Evolutionary conservation across 2,888 invertebrate species (phyloP), one percentile per base, ranked within the genome.

Genomic region (Heliconius charithonia): DNA sequence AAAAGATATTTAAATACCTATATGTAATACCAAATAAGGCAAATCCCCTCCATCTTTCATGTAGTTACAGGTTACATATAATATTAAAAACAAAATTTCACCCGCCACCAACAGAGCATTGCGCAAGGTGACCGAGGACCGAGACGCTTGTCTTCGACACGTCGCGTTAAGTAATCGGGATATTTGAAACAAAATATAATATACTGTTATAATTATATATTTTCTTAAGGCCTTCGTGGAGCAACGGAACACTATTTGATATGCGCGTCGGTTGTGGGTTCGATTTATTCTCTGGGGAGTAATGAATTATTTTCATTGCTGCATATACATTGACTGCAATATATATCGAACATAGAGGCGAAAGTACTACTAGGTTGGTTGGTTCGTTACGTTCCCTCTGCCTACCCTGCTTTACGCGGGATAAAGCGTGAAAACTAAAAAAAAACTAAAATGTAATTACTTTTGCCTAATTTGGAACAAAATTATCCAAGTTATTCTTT

Each of bases 141-240:
- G 70, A 71, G 71, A 3, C n/a, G 22, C 51, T 71, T 56, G 71
- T 71, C 71, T 51, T 29, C 22, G 27, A 71, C 51, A 71, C 22
- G 29, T 41, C n/a, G 25, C 16, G 67, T 29, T 29, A 51, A 71
- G 51, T 56, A 51, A 71, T 22, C 29, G 71, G 22, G 12, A 56
- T 29, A 56, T 51, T 71, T 51, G 6, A 51, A 70, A 70, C 27
- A 70, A 9, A 45, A 51, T 19, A 51, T 7, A 7, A 3, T 56
- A 56, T 56, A 45, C 45, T 45, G 4, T 45, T 4, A 45, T 45
- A 45, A 16, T 16, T 4, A 45, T 45, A 45, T 4, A 16, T 45
- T 16, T 45, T 45, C 45, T 16, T 45, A 45, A 45, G 45, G 45
- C 45, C 32, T 37, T 37, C 16, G 16, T 16, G 45, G 45, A 0